phyloP scores from a whole-genome alignment of 2,797 vertebrate species.

The Tenualosa ilisha region DNA sequence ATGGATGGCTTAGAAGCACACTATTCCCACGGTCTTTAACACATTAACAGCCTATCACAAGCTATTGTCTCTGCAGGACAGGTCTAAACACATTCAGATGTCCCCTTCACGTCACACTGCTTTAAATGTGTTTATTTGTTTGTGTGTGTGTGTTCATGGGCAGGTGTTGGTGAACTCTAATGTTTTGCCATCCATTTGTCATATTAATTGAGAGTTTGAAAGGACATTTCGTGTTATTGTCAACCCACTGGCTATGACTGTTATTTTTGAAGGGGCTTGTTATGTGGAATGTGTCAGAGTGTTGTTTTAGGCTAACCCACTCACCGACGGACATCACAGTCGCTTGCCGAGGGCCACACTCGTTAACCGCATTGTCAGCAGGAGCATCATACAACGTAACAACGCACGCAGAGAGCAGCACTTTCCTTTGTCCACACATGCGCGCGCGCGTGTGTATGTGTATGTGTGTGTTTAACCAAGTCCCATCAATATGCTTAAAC shows the following conservation, averaged over 20 bases:
- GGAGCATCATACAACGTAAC: not conserved
- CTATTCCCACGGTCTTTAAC: not conserved
- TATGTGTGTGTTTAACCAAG: not conserved
- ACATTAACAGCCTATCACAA: not conserved
- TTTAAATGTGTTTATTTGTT: not conserved
- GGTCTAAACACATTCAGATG: not conserved
- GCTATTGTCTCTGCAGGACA: not conserved
- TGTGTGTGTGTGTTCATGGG: not conserved
- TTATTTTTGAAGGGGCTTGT: conserved; percentile 1
- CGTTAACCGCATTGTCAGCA: conserved; percentile 4
- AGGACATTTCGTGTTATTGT: not conserved
- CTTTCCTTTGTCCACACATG: not conserved
- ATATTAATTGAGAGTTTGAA: not conserved
- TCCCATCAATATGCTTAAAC: not conserved
- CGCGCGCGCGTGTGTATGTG: not conserved
- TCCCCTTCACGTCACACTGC: not conserved
- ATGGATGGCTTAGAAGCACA: not conserved
- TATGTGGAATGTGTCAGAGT: not conserved
- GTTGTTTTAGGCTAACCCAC: not conserved
- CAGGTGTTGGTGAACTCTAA: not conserved
- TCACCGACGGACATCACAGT: not conserved
- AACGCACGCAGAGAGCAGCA: not conserved
- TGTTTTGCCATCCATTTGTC: not conserved
- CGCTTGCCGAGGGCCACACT: not conserved
- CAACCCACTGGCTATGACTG: not conserved